Evolutionary conservation across 2,113 vertebrate species (phyloP), one percentile per base, ranked within the genome.

Genomic region (Numida meleagris): DNA sequence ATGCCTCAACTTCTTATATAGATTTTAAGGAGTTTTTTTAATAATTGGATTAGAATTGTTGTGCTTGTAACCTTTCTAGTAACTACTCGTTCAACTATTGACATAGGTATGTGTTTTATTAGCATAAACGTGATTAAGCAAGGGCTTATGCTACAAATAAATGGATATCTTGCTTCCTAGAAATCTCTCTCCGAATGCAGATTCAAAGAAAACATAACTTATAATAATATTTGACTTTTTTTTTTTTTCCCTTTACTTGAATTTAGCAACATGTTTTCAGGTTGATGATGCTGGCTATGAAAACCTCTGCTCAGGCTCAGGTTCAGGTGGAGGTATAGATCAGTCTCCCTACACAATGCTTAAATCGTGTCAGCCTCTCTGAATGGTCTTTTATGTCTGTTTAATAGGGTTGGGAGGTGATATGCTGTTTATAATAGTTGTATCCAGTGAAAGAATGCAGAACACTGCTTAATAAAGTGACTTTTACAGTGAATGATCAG

Each of bases 41-140:
- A 12, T 96, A 95, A 94, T 90, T 90, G 82, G 76, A 93, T 93
- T 93, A 75, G 51, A 90, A 81, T 88, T 91, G 82, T 93, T 93
- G 73, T 61, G 75, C 62, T 94, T 65, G 51, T 88, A 93, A 93
- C 68, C 91, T 97, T 91, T 93, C 80, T 75, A 88, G 68, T 91
- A 93, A 75, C 46, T 88, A 61, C 40, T 93, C 61, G 65, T 91
- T 94, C 79, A 63, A 61, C 57, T 88, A 93, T 72, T 75, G 82
- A 90, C 72, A 40, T 3, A 1, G 8, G 3, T 62, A 4, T 33
- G 6, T 76, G 33, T 88, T 94, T 93, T 83, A 71, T 94, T 94
- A 72, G 63, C n/a, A 72, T 90, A n/a, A 15, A 23, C n/a, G 51
- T 82, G 67, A 57, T 88, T 74, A 80, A 2, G 2, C 33, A 31